These are phyloP conservation scores for Arion vulgaris DNA, from an alignment of 1,140 invertebrate genomes.

Conservation along the genomic window DNA sequence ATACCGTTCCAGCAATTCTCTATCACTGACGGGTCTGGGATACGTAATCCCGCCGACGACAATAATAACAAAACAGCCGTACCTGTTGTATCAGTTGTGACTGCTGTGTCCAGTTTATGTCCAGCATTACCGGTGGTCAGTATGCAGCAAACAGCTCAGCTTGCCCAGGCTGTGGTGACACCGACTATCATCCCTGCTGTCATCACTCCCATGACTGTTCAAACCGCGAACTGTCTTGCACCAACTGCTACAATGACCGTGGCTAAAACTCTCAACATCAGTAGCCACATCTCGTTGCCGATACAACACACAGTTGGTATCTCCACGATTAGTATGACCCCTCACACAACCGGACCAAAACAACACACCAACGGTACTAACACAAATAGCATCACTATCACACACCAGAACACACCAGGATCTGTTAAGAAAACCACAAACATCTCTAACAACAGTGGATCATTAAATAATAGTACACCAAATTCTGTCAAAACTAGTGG, in stretches of 20 bases:
- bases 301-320: background rate
- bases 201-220: slow-evolving; percentile 24
- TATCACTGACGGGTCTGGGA: slow-evolving; percentile 14
- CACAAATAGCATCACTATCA: background rate
- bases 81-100: slow-evolving; percentile 31
- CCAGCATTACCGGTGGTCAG: slow-evolving; percentile 35
- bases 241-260: slow-evolving; percentile 22
- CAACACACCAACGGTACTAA: slow-evolving; percentile 3
- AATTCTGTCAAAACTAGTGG: background rate
- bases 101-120: slow-evolving; percentile 28
- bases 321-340: background rate
- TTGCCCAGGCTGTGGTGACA: slow-evolving; percentile 16
- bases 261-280: slow-evolving; percentile 26
- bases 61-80: slow-evolving; percentile 41
- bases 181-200: slow-evolving; percentile 25
- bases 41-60: slow-evolving; percentile 35
- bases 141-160: slow-evolving; percentile 31
- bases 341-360: background rate
- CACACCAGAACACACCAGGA: slow-evolving; percentile 3
- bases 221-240: slow-evolving; percentile 2
- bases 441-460: too few relatives aligned
- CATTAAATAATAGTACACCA: too few relatives aligned
- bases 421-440: too few relatives aligned
- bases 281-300: slow-evolving; percentile 16
- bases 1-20: slow-evolving; percentile 37